Evolutionary conservation across 37 sponge, comb jelly and placozoan species (phyloP), one percentile per base, ranked within the genome.

Genomic region (Spongilla lacustris): DNA sequence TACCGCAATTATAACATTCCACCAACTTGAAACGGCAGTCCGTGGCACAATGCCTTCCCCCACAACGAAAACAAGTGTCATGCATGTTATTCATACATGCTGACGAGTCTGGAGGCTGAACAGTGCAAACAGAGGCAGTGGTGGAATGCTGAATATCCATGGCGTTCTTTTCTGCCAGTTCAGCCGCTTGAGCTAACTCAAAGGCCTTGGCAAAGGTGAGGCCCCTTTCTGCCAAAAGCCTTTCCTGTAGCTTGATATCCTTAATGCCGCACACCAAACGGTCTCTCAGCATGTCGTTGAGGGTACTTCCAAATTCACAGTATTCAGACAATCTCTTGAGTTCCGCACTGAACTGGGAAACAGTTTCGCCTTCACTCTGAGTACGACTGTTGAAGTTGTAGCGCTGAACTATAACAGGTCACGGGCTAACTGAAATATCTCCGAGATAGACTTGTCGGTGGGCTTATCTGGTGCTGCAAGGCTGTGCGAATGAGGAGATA

Each of bases 381-480:
- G 46, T 46, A 46, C 46, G 46, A 46, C 46, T 10, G 46, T 46
- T 46, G 46, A 46, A 46, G 46, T 46, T 46, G 46, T 46, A 10
- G 46, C 46, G 46, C 46, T 46, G 46, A 46, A 46, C 46, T 46
- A 46, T 46, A 46, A 46, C 46, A 46, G 46, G 46, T 46, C 46
- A 46, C 46, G 46, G 46, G 46, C 67, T 27, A 73, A 46, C 67
- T 73, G 31, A 11, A 84, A 67, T 22, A 84, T 11, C 31, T 84
- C 84, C 26, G 50, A 8, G 66, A 74, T 74, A n/a, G 76, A 28
- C 31, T 74, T 74, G 25, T 76, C 77, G 0, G 37, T 76, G 24
- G 41, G 41, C 17, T 17, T 76, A 11, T 38, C 41, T 14, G 77
- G 77, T 21, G 41, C 19, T 36, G 14, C 19, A 0, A 76, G 41